Percentiles rank a stretch among this genome's conserved stretches.
Conservation (phyloP, 1,140 invertebrate genomes). For the Chrysomallon squamiferum region DNA sequence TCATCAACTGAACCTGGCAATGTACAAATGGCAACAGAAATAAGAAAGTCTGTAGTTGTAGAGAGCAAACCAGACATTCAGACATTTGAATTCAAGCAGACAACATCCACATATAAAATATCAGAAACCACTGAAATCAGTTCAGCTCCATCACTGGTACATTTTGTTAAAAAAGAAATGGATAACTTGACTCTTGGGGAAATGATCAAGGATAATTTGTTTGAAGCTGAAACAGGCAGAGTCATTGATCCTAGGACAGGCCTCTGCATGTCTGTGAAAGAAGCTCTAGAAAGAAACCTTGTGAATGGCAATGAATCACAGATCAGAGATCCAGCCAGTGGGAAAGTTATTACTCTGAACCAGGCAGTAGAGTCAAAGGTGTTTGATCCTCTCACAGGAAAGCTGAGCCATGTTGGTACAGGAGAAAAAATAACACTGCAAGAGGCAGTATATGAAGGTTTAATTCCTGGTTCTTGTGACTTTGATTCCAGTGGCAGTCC, state of each 20-base stretch:
- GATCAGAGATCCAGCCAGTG: slow-evolving; percentile 48
- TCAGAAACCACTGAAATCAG: too few species aligned
- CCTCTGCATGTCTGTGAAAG: slow-evolving; percentile 38
- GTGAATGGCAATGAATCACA: slow-evolving; percentile 46
- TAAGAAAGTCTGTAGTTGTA: too few species aligned
- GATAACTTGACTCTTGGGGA: slow-evolving; percentile 28
- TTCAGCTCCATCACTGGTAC: too few species aligned
- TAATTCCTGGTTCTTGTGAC: slow-evolving; percentile 42
- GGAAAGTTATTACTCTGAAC: slow-evolving; percentile 75
- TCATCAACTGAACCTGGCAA: too few species aligned
- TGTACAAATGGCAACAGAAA: too few species aligned
- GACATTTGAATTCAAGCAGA: too few species aligned
- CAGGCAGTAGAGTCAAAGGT: slow-evolving; percentile 85
- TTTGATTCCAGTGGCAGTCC: neutral
- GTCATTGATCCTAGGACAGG: slow-evolving; percentile 77
- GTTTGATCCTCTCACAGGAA: slow-evolving; percentile 80
- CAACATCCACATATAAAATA: too few species aligned
- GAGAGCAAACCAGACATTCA: too few species aligned
- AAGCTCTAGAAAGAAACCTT: slow-evolving; percentile 47
- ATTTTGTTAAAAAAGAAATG: too few species aligned
- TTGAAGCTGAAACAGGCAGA: slow-evolving; percentile 34
- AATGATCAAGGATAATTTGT: slow-evolving; percentile 26
- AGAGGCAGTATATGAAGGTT: slow-evolving; percentile 50
- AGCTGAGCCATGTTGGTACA: slow-evolving; percentile 66
- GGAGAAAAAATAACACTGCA: slow-evolving; percentile 46